phyloP scores from a whole-genome alignment of 2,888 invertebrate genomes.

The Ormyrus pomaceus region DNA sequence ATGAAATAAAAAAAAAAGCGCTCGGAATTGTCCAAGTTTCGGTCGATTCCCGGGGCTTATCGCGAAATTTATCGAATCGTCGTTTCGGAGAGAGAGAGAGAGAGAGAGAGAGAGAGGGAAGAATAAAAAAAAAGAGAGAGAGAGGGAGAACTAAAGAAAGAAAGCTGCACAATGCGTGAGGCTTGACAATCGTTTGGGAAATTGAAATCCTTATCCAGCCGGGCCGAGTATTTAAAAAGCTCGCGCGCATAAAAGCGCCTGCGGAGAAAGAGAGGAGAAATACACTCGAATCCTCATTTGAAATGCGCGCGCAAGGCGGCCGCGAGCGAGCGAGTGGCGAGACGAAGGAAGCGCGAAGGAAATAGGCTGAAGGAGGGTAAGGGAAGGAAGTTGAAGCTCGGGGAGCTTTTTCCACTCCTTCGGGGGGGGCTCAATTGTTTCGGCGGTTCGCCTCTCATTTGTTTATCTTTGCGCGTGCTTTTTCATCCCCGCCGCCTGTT shows the following conservation, averaged over 20 bases:
- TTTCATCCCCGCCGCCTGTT: neutral
- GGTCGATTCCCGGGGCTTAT: slow-evolving; percentile 54
- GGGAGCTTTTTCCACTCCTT: neutral
- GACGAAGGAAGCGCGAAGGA: slow-evolving; percentile 6
- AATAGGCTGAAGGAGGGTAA: neutral
- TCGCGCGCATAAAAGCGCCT: slow-evolving; percentile 60
- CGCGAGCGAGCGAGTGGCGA: neutral
- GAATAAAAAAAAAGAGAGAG: slow-evolving; percentile 15
- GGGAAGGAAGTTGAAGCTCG: neutral
- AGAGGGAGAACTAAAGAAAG: slow-evolving; percentile 11
- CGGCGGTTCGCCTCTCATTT: neutral
- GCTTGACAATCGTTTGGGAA: slow-evolving; percentile 58
- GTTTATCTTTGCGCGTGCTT: slow-evolving; percentile 16
- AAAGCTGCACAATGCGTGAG: slow-evolving; percentile 23
- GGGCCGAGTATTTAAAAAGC: slow-evolving; percentile 59
- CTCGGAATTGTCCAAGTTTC: slow-evolving; percentile 54
- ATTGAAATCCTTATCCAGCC: slow-evolving; percentile 65
- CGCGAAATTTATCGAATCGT: slow-evolving; percentile 55
- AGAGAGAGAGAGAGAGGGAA: too few species aligned
- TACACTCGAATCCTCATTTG: slow-evolving; percentile 10
- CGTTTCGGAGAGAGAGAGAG: slow-evolving; percentile 21
- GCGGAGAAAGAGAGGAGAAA: neutral
- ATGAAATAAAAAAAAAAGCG: slow-evolving; percentile 34
- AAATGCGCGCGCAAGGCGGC: neutral
- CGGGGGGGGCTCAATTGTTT: neutral